Base-by-base conservation (phyloP, 2,113 vertebrate species). In the Otis tarda region DNA sequence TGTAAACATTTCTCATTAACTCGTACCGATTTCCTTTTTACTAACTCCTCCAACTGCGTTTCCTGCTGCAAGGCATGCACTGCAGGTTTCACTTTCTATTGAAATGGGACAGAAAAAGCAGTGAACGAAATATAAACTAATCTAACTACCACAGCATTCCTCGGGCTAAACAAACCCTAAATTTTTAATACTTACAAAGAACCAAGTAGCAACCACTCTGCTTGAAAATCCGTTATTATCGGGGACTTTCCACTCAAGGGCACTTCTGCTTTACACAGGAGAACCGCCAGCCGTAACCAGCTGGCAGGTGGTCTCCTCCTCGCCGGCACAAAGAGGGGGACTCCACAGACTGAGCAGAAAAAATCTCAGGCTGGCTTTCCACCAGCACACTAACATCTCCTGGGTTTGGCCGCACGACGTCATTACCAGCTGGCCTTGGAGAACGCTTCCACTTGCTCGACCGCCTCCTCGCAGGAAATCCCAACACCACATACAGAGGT, bases 31-130 rank as follows among this genome's bases (percentile, higher is more conserved):
- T 92, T 90, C 63, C 49, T 37, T 78, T 45, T 63, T 18, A 78
- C 10, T 3, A 91, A 87, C 59, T 37, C 61, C 27, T 69, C 63
- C 59, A 31, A 50, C 1, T 0, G 28, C 14, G 21, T 59, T 87
- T 81, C 56, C 84, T 81, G 61, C 73, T 84, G 81, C 81, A 87
- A 87, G 41, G 27, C 64, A 78, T 52, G 86, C 21, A 59, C 39
- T 50, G 33, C 7, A 67, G 74, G 47, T 94, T 95, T 93, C 87
- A 67, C 68, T 84, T 93, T 91, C 83, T 78, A 21, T 14, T 45
- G 22, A 87, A 83, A 68, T 2, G 20, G 4, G 37, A 47, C 28
- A 79, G 50, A 70, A 87, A 52, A 52, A 71, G 13, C 12, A 52
- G 25, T 56, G 52, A 91, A 87, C 89, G 25, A 94, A 81, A 57